These are phyloP conservation scores for Channallabes apus DNA, from an alignment of 2,797 vertebrate species.

Conservation along the genomic window DNA sequence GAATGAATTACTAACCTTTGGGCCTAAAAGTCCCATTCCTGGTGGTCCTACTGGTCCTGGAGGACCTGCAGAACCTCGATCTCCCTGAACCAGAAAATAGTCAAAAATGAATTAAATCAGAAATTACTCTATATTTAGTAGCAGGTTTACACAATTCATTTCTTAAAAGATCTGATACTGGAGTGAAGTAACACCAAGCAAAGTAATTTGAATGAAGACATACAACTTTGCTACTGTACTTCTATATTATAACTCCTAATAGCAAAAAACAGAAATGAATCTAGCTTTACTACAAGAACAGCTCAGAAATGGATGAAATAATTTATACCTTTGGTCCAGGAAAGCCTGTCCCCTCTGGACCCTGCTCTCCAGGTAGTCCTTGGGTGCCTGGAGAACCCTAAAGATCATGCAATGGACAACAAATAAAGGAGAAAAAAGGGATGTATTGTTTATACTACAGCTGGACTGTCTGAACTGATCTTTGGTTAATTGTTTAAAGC, in stretches of 20 bases:
- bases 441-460: not conserved
- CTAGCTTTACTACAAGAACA: not conserved
- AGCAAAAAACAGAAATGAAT: not conserved
- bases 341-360: conserved; percentile 77
- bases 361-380: conserved; percentile 77
- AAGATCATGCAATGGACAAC: conserved; percentile 1
- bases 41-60: conserved; percentile 72
- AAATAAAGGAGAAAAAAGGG: not conserved
- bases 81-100: conserved; percentile 72
- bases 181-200: not conserved
- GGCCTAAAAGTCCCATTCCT: conserved; percentile 72
- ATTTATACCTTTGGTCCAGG: conserved; percentile 81
- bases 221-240: not conserved
- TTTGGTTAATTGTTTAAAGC: not conserved
- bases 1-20: conserved; percentile 72
- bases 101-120: not conserved
- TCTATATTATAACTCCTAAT: not conserved
- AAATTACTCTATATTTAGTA: not conserved
- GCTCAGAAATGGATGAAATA: not conserved
- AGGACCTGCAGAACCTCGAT: conserved; percentile 74
- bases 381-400: conserved; percentile 78
- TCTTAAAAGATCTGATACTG: not conserved
- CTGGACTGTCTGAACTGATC: not conserved
- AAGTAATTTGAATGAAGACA: not conserved
- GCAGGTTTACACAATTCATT: not conserved